phyloP scores from a whole-genome alignment of 37 sponge, comb jelly and placozoan genomes.

The Halichondria panicea region DNA sequence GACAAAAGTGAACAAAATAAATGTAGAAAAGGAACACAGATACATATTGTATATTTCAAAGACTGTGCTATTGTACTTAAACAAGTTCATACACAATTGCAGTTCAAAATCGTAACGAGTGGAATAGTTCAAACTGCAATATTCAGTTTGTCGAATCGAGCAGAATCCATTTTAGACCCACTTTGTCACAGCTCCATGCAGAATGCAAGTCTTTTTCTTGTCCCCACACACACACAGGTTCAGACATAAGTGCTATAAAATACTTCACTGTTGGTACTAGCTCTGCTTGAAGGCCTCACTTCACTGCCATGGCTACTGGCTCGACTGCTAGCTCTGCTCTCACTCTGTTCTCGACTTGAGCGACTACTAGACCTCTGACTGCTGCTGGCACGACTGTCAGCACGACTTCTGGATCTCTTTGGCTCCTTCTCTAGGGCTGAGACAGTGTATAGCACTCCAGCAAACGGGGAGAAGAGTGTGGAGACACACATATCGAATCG shows the following conservation, averaged over 20 bases:
- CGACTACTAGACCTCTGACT: background rate
- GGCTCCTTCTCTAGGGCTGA: conserved; percentile 52
- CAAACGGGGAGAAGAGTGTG: conserved; percentile 67
- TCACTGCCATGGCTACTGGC: background rate
- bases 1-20: no score
- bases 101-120: no score
- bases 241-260: background rate
- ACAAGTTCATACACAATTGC: no score
- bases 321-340: background rate
- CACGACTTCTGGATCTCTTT: conserved; percentile 2
- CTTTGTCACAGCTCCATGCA: no score
- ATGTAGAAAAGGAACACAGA: no score
- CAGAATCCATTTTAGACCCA: no score
- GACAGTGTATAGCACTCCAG: conserved; percentile 73
- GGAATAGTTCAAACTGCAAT: no score
- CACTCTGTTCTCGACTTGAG: background rate
- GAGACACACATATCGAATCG: conserved; percentile 80
- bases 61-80: no score
- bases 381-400: background rate
- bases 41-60: no score
- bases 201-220: no score
- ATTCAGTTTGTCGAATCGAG: no score
- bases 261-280: conserved; percentile 1
- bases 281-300: background rate
- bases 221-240: no score